Evolutionary conservation across 2,888 invertebrate genomes (phyloP).

Genomic region (Zootermopsis nevadensis): DNA sequence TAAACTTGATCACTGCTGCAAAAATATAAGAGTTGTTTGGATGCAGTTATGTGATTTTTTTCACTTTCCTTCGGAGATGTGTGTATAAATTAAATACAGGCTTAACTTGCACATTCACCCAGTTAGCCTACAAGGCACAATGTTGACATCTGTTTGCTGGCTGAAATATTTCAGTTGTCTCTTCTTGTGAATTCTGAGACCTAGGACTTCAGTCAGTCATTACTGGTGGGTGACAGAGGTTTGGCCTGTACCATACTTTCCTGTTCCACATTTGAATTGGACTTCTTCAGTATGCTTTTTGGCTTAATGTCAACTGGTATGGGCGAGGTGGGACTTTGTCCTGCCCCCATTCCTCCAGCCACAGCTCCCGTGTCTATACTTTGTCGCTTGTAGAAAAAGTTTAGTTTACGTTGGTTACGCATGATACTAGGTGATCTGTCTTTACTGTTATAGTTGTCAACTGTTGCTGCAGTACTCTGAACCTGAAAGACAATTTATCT

Average conservation of each 20-base stretch:
- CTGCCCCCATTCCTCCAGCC: constrained; percentile 41
- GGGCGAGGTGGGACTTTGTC: constrained; percentile 53
- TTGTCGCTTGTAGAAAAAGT: constrained; percentile 53
- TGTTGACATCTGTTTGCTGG: neutral
- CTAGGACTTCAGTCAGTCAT: constrained; percentile 54
- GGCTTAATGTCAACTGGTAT: constrained; percentile 55
- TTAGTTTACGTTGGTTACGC: constrained; percentile 52
- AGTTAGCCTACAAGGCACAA: constrained; percentile 40
- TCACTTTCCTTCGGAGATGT: neutral
- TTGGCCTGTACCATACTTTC: constrained; percentile 43
- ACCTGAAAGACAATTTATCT: constrained; percentile 48
- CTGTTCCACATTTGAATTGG: constrained; percentile 57
- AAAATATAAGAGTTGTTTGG: constrained; percentile 32
- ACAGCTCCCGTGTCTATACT: constrained; percentile 51
- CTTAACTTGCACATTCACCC: constrained; percentile 14
- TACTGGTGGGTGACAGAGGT: constrained; percentile 51
- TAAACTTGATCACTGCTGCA: constrained; percentile 23
- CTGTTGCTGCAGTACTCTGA: constrained; percentile 53
- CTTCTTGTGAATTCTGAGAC: constrained; percentile 48
- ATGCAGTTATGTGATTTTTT: constrained; percentile 23
- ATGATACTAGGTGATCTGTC: constrained; percentile 54
- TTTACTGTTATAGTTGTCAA: constrained; percentile 53
- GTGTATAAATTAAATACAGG: constrained; percentile 5
- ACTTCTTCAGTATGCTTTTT: constrained; percentile 58
- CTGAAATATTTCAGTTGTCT: neutral